Evolutionary conservation across 1,140 invertebrate species (phyloP).

Genomic region (Zaprionus nigranus): DNA sequence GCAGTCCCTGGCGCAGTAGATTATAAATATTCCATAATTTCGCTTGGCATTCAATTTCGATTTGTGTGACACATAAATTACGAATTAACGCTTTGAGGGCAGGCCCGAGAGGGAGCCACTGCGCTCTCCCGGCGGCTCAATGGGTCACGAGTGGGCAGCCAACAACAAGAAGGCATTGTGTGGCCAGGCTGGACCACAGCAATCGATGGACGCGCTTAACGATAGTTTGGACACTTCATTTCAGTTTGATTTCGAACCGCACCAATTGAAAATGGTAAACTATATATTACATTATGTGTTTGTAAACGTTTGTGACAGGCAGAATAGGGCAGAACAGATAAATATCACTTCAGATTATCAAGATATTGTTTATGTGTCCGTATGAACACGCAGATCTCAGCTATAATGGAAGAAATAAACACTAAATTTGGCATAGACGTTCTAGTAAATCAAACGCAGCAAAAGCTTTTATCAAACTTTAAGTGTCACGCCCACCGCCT

Average conservation of each 20-base stretch:
- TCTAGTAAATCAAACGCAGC: not conserved
- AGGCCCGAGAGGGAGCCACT: conserved; percentile 39
- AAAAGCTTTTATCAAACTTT: not conserved
- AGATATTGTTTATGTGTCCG: not conserved
- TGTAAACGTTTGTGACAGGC: not conserved
- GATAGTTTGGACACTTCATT: conserved; percentile 1
- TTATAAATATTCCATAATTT: conserved; percentile 85
- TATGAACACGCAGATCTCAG: not conserved
- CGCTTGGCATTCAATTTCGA: conserved; percentile 84
- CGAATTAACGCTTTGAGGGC: conserved; percentile 84
- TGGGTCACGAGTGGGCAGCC: conserved; percentile 46
- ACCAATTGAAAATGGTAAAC: not conserved
- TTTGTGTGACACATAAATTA: conserved; percentile 84
- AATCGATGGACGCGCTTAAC: not conserved
- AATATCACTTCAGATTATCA: not conserved
- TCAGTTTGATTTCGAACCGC: not conserved
- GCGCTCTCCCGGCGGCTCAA: not conserved
- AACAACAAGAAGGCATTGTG: conserved; percentile 37
- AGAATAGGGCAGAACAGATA: not conserved
- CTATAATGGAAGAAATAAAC: not conserved
- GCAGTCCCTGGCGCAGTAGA: conserved; percentile 47
- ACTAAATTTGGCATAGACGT: not conserved
- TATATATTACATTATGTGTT: not conserved
- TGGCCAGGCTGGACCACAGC: not conserved
- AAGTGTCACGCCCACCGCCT: not conserved